These are phyloP conservation scores for Microtus pennsylvanicus DNA, from an alignment of 2,113 vertebrate species.

Conservation along the genomic window DNA sequence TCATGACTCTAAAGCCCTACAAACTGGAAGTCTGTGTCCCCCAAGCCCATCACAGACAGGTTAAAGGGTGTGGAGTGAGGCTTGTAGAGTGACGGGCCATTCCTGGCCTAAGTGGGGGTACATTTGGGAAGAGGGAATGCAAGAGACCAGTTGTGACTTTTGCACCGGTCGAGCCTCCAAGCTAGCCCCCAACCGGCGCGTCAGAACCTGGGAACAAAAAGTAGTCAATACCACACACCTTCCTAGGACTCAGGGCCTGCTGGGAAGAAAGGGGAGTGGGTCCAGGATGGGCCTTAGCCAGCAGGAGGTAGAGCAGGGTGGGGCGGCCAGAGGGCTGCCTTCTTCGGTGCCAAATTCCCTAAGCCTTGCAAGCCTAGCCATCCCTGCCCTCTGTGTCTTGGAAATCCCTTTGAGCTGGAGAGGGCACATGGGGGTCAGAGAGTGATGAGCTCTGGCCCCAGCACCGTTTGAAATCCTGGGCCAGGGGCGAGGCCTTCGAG, in stretches of 20 bases:
- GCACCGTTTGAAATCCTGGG: conserved; percentile 79
- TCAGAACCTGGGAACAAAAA: not conserved
- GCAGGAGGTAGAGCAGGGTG: not conserved
- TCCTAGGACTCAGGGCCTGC: not conserved
- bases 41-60: not conserved
- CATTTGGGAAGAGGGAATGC: not conserved
- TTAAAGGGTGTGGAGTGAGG: not conserved
- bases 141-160: not conserved
- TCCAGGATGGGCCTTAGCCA: not conserved
- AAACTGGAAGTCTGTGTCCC: not conserved
- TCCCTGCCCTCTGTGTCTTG: conserved; percentile 71
- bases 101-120: not conserved
- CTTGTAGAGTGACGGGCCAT: not conserved
- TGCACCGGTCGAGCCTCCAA: not conserved
- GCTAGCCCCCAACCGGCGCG: not conserved
- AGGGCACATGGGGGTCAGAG: conserved; percentile 71
- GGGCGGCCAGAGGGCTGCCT: not conserved
- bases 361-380: not conserved
- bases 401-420: conserved; percentile 77
- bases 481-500: conserved; percentile 72
- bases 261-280: not conserved
- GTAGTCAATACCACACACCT: not conserved
- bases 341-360: conserved; percentile 45
- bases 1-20: rapidly evolving
- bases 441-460: conserved; percentile 71